These are phyloP conservation scores for Bos taurus DNA, from an alignment of 2,113 vertebrate species.

Conservation along the genomic window ARS-UCD2.0 NC_037331.1:42910501-42911000, in stretches of 20 bases:
- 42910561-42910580: conserved; percentile 25
- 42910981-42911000: too few species aligned
- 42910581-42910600: neutral
- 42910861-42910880: too few species aligned
- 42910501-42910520: conserved; percentile 24
- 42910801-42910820: too few species aligned
- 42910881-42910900: too few species aligned
- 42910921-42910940: too few species aligned
- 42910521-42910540: conserved; percentile 46
- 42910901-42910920: too few species aligned
- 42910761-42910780: neutral
- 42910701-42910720: neutral
- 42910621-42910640: neutral
- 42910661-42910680: neutral
- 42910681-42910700: neutral
- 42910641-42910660: neutral
- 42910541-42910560: conserved; percentile 20
- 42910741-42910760: neutral
- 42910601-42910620: neutral
- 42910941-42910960: too few species aligned
- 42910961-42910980: fast-evolving
- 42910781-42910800: too few species aligned
- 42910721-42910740: neutral
- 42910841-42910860: too few species aligned
- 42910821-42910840: too few species aligned